Evolutionary conservation across 2,113 vertebrate genomes (phyloP).

Genomic region (Poeciliopsis turrubarensis): DNA sequence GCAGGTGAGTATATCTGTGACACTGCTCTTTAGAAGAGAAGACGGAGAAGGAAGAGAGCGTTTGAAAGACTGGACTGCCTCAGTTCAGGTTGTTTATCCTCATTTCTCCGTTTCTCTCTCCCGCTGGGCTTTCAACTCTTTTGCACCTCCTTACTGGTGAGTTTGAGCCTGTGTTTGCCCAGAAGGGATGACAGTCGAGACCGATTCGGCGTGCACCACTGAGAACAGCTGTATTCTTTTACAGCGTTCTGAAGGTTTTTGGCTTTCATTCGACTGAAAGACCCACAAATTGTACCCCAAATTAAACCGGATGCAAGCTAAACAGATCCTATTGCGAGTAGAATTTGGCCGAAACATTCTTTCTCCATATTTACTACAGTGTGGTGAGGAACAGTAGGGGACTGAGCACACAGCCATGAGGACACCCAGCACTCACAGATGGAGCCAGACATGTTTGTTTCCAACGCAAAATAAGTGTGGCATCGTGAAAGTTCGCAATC

Average conservation of each 20-base stretch:
- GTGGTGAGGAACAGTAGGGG: neutral
- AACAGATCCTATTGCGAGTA: neutral
- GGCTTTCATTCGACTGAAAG: neutral
- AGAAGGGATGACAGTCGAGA: neutral
- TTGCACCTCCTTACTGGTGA: neutral
- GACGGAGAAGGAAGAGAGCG: neutral
- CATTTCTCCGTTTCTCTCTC: neutral
- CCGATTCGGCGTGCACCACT: neutral
- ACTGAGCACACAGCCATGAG: neutral
- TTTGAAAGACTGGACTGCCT: neutral
- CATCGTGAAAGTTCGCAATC: too few relatives aligned
- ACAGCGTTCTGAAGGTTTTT: neutral
- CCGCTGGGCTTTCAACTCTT: neutral
- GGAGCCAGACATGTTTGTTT: too few relatives aligned
- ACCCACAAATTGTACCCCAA: neutral
- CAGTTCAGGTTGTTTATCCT: neutral
- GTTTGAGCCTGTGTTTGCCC: neutral
- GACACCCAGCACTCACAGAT: neutral
- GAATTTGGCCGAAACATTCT: neutral
- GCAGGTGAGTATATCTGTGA: constrained; percentile 23
- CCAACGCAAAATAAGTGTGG: too few relatives aligned
- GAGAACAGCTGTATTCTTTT: neutral
- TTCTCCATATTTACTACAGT: neutral
- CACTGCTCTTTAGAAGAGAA: neutral
- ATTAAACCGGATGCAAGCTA: neutral